Base-by-base conservation (phyloP, 2,888 invertebrate species). In the Spialia ferax region DNA sequence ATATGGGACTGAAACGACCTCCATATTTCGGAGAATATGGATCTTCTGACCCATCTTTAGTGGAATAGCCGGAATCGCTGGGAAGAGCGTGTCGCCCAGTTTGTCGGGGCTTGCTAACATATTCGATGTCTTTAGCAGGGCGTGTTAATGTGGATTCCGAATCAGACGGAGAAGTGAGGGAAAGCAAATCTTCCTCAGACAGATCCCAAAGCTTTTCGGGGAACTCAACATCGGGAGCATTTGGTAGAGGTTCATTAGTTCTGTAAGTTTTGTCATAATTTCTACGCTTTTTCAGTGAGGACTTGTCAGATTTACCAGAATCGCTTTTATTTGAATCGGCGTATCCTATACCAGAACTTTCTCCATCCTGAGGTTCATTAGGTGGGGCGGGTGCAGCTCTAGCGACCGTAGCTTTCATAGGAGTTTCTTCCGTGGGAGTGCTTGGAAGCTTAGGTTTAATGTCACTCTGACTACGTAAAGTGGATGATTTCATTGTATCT, bases 191-290 rank as follows among this genome's bases (percentile, higher is more conserved):
- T 84, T 96, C 96, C 77, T 95, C 95, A 69, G 96, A 96, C 63
- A 97, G 87, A 84, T 97, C 97, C 96, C 96, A 97, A 70, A 95
- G 95, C 87, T 97, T 97, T 74, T 96, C 96, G 75, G 97, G 97
- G 89, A 97, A 97, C 70, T 97, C 97, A 76, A 96, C 95, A 71
- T 96, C 94, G 48, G 98, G 97, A 79, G 96, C 95, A 74, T 95
- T 94, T 0, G 95, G 94, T 74, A 98, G 88, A 62, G 98, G 98
- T 90, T 98, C 98, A 82, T 97, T 94, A 10, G 98, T 98, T 74
- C 96, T 95, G 86, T 98, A 98, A 62, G 96, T 96, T 86, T 95
- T 96, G 82, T 98, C 98, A 85, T 97, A 98, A 75, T 94, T 95
- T 74, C 96, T 94, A 76, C 96, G 95, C 85, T 96, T 96, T 88